Evolutionary conservation across 2,113 vertebrate species (phyloP), one percentile per base, ranked within the genome.

Genomic region (Zosterops pallidus): DNA sequence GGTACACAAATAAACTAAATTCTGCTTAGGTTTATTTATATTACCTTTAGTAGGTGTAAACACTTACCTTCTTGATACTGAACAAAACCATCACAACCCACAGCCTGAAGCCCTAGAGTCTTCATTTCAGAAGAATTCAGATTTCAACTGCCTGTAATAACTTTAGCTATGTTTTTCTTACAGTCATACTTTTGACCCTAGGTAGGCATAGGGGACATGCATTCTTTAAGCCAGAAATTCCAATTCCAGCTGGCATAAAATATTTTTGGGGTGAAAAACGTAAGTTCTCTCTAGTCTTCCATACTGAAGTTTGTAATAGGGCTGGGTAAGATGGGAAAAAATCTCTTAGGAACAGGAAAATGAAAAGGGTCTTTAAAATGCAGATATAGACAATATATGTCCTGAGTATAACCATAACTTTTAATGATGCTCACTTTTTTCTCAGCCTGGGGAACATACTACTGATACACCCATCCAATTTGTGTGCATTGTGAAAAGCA

Each of bases 201-300:
- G 5, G 14, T n/a, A 70, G 9, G 1, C 0, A 3, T 9, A 65
- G 13, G 2, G 2, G 4, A 35, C 8, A 52, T 59, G 6, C 8
- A 52, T 68, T 60, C n/a, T 53, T 81, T 55, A 87, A 52, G 15
- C 4, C 16, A 60, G 41, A 81, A 92, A 90, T 69, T 22, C 14
- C 37, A 23, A 42, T 42, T 69, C 39, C 55, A 52, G 12, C 6
- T 8, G 13, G 9, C 9, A 69, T 59, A 26, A 81, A 77, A 65
- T 23, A 1, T 55, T 80, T 80, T 35, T 33, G 13, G 1, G 9
- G 11, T 4, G 25, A 83, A 57, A 67, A 71, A 12, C 1, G 10
- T 1, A 12, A 9, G 2, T 20, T 67, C 6, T 80, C 9, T 28
- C 28, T 25, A 59, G 28, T 6, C 5, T 80, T 80, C 12, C 10